Evolutionary conservation across 2,888 invertebrate species (phyloP).

Genomic region (Ennomos quercinarius): DNA sequence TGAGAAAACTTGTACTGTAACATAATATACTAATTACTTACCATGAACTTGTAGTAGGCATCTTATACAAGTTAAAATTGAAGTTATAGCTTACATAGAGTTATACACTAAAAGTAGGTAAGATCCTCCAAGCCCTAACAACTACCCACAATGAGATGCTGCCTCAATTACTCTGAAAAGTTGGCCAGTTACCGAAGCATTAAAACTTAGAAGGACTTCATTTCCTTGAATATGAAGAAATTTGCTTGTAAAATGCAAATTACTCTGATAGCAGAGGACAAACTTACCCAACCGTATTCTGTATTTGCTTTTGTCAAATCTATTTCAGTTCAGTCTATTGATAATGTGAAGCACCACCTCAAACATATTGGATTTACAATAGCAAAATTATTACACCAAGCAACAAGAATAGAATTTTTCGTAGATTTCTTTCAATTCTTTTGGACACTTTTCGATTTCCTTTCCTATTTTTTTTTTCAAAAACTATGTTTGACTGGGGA

Average conservation of each 20-base stretch:
- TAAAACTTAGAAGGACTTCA: too few species aligned
- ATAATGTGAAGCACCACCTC: not conserved
- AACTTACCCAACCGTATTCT: conserved; percentile 20
- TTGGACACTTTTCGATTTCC: not conserved
- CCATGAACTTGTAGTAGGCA: too few species aligned
- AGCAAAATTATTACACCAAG: conserved; percentile 7
- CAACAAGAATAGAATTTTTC: not conserved
- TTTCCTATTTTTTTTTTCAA: not conserved
- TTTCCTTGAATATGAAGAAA: conserved; percentile 1
- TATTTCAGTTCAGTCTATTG: conserved; percentile 5
- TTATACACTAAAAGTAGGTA: too few species aligned
- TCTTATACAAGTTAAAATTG: too few species aligned
- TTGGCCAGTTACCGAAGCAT: too few species aligned
- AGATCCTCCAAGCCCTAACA: too few species aligned
- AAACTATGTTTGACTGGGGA: too few species aligned
- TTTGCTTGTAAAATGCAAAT: conserved; percentile 54
- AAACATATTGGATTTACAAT: conserved; percentile 7
- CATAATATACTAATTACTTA: not conserved
- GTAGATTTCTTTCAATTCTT: too few species aligned
- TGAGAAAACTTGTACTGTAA: conserved; percentile 29
- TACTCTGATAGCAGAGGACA: conserved; percentile 55
- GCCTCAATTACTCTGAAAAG: conserved; percentile 6
- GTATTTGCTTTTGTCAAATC: conserved; percentile 2
- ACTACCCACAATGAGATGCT: too few species aligned
- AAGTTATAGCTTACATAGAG: too few species aligned